These are phyloP conservation scores for Erythrocebus patas DNA, from an alignment of 2,113 vertebrate species.

Conservation along the genomic window DNA sequence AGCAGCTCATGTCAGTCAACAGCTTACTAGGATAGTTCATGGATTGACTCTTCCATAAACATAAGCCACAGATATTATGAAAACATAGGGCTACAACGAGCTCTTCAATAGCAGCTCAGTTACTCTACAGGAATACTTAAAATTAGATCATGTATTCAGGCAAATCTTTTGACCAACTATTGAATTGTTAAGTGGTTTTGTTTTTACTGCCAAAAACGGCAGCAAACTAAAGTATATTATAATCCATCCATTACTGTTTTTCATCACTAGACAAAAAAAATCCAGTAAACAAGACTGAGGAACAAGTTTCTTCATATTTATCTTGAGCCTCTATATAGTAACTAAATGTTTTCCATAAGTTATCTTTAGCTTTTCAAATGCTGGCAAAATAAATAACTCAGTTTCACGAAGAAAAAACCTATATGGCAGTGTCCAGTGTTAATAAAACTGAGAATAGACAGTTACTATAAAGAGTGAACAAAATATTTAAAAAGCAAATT, in stretches of 20 bases:
- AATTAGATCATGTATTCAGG: neutral
- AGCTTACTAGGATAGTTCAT: neutral
- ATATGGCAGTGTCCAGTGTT: neutral
- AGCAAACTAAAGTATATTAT: neutral
- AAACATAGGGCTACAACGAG: neutral
- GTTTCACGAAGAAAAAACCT: neutral
- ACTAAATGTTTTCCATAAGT: neutral
- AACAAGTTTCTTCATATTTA: neutral
- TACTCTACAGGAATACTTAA: neutral
- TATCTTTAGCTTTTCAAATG: conserved; percentile 3
- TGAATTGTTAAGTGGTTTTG: neutral
- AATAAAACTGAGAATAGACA: neutral
- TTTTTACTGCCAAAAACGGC: neutral
- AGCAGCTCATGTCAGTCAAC: neutral
- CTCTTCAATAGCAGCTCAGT: neutral
- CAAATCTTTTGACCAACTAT: neutral
- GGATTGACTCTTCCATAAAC: neutral
- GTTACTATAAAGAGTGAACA: neutral
- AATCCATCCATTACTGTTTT: neutral
- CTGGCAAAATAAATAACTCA: conserved; percentile 31
- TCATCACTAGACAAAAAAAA: neutral
- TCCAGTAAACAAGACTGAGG: neutral
- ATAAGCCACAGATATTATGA: neutral
- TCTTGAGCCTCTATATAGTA: neutral
- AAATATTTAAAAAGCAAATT: conserved; percentile 11